Base-by-base conservation (phyloP, 2,113 vertebrate species). In the Cervus canadensis region DNA sequence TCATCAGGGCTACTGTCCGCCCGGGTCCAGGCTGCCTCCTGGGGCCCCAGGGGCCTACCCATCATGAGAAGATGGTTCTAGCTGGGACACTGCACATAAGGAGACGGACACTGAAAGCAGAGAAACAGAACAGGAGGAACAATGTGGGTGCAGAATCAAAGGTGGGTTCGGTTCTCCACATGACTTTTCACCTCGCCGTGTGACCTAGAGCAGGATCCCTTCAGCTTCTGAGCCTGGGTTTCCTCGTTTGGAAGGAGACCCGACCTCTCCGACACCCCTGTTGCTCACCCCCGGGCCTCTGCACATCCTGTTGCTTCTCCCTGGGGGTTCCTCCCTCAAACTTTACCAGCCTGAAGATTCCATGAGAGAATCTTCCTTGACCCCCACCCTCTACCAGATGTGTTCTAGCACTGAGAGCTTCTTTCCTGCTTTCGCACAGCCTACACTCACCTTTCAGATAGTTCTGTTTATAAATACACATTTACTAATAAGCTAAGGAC, bases 311-410 rank as follows among this genome's bases (percentile, higher is more conserved):
- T 3, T 10, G 19, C 15, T 54, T 33, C 19, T 43, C n/a, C 36
- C 4, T 8, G 7, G 16, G 79, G 57, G 14, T 13, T 50, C 79
- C 43, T 45, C 71, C 19, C 78, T 19, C 30, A 8, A 45, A 52
- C 60, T 19, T 43, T 3, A 13, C 9, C 74, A 67, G 40, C 40
- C 57, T 54, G 40, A 2, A 14, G 15, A 36, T 43, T 10, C 45
- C 25, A 23, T 4, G 3, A 78, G 45, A 28, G 3, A 48, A 28
- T 16, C 48, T 4, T 3, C 30, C 59, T 40, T 1, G 12, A 74
- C 3, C 14, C 48, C 13, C 0, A 0, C 3, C 64, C 57, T 16
- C 64, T 17, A 9, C 12, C 74, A 33, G 0, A 0, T 13, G 25
- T 9, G 30, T 4, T 15, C 25, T 30, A 82, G 59, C 60, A 25